These are phyloP conservation scores for Alloplasta piceator DNA, from an alignment of 2,888 invertebrate species.

Conservation along the genomic window DNA sequence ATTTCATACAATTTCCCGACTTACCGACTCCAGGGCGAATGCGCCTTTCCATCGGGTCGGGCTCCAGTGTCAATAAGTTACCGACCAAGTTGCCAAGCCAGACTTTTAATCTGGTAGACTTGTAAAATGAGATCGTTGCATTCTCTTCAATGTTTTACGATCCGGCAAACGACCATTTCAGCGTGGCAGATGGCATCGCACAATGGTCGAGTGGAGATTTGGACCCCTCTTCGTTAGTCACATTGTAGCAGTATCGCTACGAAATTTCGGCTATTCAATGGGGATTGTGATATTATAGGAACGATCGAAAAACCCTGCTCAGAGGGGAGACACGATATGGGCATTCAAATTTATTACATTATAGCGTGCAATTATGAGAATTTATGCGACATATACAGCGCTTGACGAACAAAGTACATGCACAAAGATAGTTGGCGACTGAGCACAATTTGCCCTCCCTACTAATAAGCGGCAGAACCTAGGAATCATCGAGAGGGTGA, in stretches of 20 bases:
- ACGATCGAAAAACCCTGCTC: not conserved
- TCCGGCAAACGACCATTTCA: no score
- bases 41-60: no score
- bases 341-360: conserved; percentile 4
- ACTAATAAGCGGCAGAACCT: conserved; percentile 50
- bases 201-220: not conserved
- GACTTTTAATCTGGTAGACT: no score
- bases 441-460: conserved; percentile 40
- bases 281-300: not conserved
- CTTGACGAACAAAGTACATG: conserved; percentile 41
- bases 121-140: no score
- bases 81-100: no score
- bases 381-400: conserved; percentile 8
- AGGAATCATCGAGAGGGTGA: not conserved
- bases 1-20: no score
- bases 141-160: no score
- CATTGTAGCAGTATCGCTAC: not conserved
- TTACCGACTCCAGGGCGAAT: no score
- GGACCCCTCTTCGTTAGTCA: not conserved
- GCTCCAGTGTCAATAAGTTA: no score
- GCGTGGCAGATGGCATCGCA: not conserved
- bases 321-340: not conserved
- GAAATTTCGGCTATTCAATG: not conserved
- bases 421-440: conserved; percentile 39
- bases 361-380: conserved; percentile 25